Evolutionary conservation across 2,113 vertebrate genomes (phyloP).

Genomic region (Poecile atricapillus): DNA sequence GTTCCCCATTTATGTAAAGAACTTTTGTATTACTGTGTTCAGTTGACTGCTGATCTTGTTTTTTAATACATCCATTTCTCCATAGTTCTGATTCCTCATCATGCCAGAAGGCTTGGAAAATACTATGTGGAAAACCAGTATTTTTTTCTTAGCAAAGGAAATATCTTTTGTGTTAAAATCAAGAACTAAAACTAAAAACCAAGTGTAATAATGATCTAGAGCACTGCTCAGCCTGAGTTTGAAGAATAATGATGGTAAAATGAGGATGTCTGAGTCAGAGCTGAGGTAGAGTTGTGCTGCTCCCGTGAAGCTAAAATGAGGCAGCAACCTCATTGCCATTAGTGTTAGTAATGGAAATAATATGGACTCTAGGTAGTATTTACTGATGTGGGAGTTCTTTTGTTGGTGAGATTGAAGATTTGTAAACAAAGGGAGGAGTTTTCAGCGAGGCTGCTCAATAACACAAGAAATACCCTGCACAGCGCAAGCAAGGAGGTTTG

Average conservation of each 20-base stretch:
- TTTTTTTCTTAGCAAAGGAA: not conserved
- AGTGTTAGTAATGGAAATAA: not conserved
- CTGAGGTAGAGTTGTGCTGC: not conserved
- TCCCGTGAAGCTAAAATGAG: fast-evolving
- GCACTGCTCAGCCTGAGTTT: not conserved
- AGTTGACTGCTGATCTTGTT: not conserved
- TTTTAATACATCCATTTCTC: not conserved
- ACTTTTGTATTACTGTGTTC: not conserved
- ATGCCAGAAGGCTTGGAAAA: not conserved
- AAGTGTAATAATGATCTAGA: not conserved
- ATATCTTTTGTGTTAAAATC: not conserved
- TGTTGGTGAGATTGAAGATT: not conserved
- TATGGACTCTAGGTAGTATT: not conserved
- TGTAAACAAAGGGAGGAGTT: not conserved
- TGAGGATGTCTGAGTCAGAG: not conserved
- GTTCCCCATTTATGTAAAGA: not conserved
- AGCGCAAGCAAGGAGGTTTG: not conserved
- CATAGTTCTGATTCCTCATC: not conserved
- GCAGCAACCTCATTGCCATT: not conserved
- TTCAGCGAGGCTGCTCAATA: not conserved
- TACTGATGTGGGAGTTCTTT: not conserved
- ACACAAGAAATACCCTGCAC: not conserved
- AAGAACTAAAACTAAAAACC: not conserved
- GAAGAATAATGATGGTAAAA: not conserved
- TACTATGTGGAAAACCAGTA: not conserved